Evolutionary conservation across 2,113 vertebrate species (phyloP).

Genomic region (Pituophis catenifer): DNA sequence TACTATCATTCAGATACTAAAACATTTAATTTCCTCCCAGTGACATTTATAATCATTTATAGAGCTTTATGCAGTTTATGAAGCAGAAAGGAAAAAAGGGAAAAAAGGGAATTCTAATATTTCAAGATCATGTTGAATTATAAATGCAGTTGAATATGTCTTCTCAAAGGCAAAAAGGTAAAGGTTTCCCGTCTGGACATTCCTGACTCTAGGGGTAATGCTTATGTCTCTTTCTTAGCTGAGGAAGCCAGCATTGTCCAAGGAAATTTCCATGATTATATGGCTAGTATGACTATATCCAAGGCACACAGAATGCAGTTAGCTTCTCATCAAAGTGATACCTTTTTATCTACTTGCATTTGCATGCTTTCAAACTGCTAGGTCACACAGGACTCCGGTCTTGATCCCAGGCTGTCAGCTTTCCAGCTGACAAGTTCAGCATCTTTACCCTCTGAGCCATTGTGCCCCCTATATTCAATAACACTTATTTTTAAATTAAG

Average conservation of each 20-base stretch:
- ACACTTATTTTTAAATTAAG: not conserved
- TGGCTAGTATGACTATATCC: no score
- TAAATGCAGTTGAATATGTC: not conserved
- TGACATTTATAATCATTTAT: conserved; percentile 2
- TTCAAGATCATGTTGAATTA: not conserved
- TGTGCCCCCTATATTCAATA: not conserved
- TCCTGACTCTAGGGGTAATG: not conserved
- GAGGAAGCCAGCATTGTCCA: not conserved
- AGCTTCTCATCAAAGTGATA: no score
- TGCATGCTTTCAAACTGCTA: no score
- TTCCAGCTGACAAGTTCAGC: no score
- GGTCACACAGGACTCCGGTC: no score
- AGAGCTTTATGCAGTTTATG: not conserved
- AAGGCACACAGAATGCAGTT: no score
- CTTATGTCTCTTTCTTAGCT: not conserved
- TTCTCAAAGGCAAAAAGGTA: not conserved
- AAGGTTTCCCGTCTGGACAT: not conserved
- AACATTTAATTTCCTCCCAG: conserved; percentile 6
- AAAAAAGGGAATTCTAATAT: not conserved
- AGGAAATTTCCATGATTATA: not conserved
- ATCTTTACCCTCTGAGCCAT: no score
- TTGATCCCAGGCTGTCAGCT: no score
- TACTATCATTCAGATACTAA: conserved; percentile 14
- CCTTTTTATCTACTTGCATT: no score
- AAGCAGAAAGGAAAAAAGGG: not conserved